Percentiles rank a stretch among this genome's conserved stretches.
These are phyloP conservation scores for Galagoides demidoff DNA, from an alignment of 2,797 vertebrate species.

Conservation along the genomic window DNA sequence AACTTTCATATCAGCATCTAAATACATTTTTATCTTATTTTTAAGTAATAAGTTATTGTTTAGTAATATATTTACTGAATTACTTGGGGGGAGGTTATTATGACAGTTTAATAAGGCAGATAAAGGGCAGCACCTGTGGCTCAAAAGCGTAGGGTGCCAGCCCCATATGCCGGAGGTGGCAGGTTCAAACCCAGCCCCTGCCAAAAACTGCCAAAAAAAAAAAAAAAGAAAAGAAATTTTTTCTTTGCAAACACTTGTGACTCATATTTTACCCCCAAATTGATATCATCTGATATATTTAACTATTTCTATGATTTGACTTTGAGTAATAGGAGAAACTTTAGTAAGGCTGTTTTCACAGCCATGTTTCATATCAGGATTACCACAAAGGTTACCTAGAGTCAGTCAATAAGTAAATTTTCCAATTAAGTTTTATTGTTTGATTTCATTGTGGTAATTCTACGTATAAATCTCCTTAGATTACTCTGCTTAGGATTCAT, in stretches of 20 bases:
- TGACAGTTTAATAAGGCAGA: neutral
- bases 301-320: conserved; percentile 13
- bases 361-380: neutral
- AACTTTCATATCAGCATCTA: neutral
- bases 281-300: conserved; percentile 15
- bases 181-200: too few relatives aligned
- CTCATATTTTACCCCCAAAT: neutral
- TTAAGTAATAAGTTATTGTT: conserved; percentile 5
- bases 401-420: neutral
- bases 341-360: neutral
- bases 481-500: neutral
- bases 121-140: neutral
- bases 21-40: conserved; percentile 47
- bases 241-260: neutral
- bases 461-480: neutral
- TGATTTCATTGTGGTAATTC: neutral
- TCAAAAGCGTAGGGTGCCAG: too few relatives aligned
- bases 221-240: neutral
- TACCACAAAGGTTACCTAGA: neutral
- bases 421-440: neutral
- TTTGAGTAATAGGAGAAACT: conserved; percentile 52
- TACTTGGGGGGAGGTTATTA: neutral
- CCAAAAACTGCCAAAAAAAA: too few relatives aligned
- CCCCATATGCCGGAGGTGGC: too few relatives aligned
- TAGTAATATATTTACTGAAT: neutral